Evolutionary conservation across 53 echinoderm and acorn worm genomes (phyloP), one percentile per base, ranked within the genome.

Genomic region (Astropecten irregularis): DNA sequence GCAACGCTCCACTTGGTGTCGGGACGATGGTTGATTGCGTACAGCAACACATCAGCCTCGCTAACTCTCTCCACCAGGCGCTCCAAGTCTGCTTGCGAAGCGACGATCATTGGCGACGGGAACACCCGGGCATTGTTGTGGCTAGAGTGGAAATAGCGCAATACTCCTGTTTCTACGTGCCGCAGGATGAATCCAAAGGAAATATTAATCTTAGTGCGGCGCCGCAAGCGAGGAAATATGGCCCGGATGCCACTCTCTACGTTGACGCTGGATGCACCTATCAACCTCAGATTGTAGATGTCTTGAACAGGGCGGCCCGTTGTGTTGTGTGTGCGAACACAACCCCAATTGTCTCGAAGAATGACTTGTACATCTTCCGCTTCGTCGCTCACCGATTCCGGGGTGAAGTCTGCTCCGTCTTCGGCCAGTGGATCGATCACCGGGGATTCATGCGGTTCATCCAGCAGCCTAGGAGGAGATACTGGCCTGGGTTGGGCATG

Each of bases 1-100:
- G 71, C 74, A 13, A 86, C 66, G 0, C 50, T 69, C 90, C 90
- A 86, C 46, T 72, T 77, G 4, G 85, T 61, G 26, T 79, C 61
- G 8, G 81, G 55, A 0, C 84, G 26, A n/a, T 68, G 69, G 2
- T 28, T 9, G 0, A 59, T 37, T 3, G 57, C 76, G 73, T 50
- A 54, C 25, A 77, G 77, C 14, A 38, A 9, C 4, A 50, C 36
- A 44, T 67, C 68, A 13, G 35, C 28, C n/a, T 68, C 25, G 1
- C 20, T 25, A 14, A 29, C 29, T 10, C n/a, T 30, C 3, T 48
- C 28, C 19, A 51, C 49, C 23, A 83, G 53, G 20, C 29, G 18
- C 18, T 83, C 54, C 13, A 83, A 18, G n/a, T 48, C 40, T 18
- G 2, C 22, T 0, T 11, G 54, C 16, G 47, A 47, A 40, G 73